A percentile compares a stretch with the other conserved stretches of the same genome.
Evolutionary conservation across 2,797 vertebrate genomes (phyloP).

Genomic region (Rallus crepitans): DNA sequence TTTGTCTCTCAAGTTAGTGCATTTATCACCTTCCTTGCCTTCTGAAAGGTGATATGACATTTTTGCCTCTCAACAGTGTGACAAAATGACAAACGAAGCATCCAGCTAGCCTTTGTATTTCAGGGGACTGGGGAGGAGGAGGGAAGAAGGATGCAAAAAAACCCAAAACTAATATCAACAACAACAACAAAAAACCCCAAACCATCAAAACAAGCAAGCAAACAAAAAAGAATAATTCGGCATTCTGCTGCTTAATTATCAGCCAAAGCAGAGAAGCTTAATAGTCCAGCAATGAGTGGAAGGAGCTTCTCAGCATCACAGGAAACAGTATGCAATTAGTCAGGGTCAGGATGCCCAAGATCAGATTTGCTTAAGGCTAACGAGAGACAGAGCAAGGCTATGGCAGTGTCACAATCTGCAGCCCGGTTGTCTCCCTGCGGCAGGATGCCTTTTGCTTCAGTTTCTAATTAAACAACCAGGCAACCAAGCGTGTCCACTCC

Average conservation of each 20-base stretch:
- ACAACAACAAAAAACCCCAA: neutral
- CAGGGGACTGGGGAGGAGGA: neutral
- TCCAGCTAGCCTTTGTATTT: neutral
- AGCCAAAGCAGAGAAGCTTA: slow-evolving; percentile 18
- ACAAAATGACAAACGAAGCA: slow-evolving; percentile 50
- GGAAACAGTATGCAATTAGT: slow-evolving; percentile 67
- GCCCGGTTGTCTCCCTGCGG: neutral
- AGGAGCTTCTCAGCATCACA: slow-evolving; percentile 38
- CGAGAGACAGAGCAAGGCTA: slow-evolving; percentile 32
- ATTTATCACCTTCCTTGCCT: slow-evolving; percentile 3
- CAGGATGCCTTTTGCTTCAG: slow-evolving; percentile 44
- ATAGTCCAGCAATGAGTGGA: slow-evolving; percentile 38
- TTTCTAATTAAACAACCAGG: slow-evolving; percentile 62
- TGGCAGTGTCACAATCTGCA: neutral
- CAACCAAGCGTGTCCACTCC: slow-evolving; percentile 8
- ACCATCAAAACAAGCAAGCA: neutral
- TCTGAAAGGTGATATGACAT: neutral
- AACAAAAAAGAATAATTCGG: neutral
- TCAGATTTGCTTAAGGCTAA: slow-evolving; percentile 61
- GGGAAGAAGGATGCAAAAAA: neutral
- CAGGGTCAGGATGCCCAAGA: slow-evolving; percentile 55
- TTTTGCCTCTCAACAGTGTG: neutral
- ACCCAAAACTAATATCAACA: neutral
- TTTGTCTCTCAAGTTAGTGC: neutral
- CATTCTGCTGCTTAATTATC: slow-evolving; percentile 51